Evolutionary conservation across 92 coral and sea anemone species (phyloP).

Genomic region (Porites evermanni): DNA sequence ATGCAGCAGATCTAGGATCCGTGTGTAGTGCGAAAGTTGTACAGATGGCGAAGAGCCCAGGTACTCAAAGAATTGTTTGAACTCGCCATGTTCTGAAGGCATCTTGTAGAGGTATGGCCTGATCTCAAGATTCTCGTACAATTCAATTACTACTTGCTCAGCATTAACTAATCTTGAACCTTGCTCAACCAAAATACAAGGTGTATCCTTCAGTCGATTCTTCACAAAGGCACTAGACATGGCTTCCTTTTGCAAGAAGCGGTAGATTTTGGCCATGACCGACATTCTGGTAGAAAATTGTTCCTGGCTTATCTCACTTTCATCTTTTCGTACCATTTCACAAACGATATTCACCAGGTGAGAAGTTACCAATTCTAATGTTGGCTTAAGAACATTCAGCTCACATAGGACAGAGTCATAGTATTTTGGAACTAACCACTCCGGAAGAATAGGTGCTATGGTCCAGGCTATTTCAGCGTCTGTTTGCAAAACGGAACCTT

Average conservation of each 20-base stretch:
- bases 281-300: not conserved
- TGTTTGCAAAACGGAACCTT: slow-evolving; percentile 36
- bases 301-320: not conserved
- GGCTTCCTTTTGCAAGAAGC: slow-evolving; percentile 26
- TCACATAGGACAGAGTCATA: not conserved
- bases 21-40: slow-evolving; percentile 68
- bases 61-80: slow-evolving; percentile 32
- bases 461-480: slow-evolving; percentile 65
- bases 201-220: slow-evolving; percentile 23
- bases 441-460: slow-evolving; percentile 54
- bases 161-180: slow-evolving; percentile 64
- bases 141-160: slow-evolving; percentile 54
- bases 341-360: slow-evolving; percentile 72
- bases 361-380: slow-evolving; percentile 51
- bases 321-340: slow-evolving; percentile 16
- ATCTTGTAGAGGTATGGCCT: slow-evolving; percentile 72
- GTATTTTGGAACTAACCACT: not conserved
- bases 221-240: not conserved
- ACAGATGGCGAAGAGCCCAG: slow-evolving; percentile 69
- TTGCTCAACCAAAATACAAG: slow-evolving; percentile 62
- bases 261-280: slow-evolving; percentile 69
- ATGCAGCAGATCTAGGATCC: slow-evolving; percentile 54
- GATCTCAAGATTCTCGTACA: slow-evolving; percentile 48
- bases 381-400: slow-evolving; percentile 36
- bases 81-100: slow-evolving; percentile 55